Conservation (phyloP, 2,888 invertebrate species). For the Chelonus formosanus region DNA sequence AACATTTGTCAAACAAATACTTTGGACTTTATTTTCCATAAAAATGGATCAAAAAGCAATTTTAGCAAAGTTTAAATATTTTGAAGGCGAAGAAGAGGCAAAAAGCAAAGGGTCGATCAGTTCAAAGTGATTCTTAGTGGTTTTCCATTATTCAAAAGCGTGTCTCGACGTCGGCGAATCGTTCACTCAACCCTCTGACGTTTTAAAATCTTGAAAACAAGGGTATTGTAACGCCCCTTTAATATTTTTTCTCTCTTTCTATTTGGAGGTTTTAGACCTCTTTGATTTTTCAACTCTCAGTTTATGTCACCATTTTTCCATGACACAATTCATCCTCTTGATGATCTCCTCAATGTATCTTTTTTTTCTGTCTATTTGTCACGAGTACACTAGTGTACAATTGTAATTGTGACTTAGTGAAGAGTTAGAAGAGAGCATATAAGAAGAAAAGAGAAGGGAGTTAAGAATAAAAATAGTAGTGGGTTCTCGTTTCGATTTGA, state of each 20-base stretch:
- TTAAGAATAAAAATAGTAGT: constrained; percentile 44
- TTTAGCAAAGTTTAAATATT: no score
- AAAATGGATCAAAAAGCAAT: no score
- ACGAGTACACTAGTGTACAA: no score
- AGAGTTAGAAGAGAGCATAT: no score
- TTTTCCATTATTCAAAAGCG: constrained; percentile 11
- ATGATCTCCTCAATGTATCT: no score
- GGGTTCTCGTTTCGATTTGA: constrained; percentile 15
- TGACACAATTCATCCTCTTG: no score
- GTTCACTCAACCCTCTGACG: constrained; percentile 1
- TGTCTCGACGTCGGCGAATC: background rate
- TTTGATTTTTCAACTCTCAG: no score
- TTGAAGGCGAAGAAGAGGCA: constrained; percentile 27
- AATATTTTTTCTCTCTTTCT: constrained; percentile 9
- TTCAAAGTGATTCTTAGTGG: constrained; percentile 8
- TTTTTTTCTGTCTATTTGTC: no score
- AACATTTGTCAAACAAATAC: no score
- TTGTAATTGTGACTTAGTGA: no score
- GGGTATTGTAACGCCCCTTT: constrained; percentile 10
- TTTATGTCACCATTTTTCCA: no score
- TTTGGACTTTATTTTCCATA: no score
- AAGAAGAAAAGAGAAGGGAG: constrained; percentile 34
- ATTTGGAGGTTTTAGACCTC: background rate
- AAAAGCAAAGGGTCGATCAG: constrained; percentile 5
- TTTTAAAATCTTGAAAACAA: constrained; percentile 27